phyloP scores from a whole-genome alignment of 2,797 vertebrate genomes.

The Peromyscus eremicus region DNA sequence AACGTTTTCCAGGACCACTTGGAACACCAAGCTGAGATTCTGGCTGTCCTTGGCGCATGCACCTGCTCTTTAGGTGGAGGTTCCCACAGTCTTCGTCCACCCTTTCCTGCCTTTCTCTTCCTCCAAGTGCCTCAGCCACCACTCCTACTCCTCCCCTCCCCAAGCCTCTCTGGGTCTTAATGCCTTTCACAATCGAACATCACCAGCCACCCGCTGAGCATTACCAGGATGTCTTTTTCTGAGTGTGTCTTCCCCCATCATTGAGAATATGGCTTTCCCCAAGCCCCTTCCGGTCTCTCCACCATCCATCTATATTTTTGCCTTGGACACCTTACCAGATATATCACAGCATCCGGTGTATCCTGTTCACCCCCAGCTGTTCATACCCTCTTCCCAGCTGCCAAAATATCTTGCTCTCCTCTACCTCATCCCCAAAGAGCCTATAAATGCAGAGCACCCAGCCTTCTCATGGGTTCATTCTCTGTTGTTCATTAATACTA shows the following conservation, averaged over 20 bases:
- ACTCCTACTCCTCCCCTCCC: background rate
- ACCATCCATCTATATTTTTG: background rate
- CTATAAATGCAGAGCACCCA: constrained; percentile 77
- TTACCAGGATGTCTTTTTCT: constrained; percentile 70
- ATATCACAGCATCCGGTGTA: background rate
- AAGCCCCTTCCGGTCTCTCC: background rate
- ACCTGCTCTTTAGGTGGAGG: background rate
- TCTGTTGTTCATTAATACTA: constrained; percentile 74
- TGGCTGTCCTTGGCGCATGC: background rate
- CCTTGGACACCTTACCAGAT: background rate
- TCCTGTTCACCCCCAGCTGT: background rate
- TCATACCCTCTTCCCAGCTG: constrained; percentile 60
- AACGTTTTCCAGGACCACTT: background rate
- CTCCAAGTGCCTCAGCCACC: constrained; percentile 80
- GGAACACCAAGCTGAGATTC: background rate
- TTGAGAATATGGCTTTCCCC: constrained; percentile 27
- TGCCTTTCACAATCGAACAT: constrained; percentile 53
- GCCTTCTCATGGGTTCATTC: constrained; percentile 73
- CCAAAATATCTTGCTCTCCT: constrained; percentile 75
- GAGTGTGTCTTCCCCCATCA: constrained; percentile 14
- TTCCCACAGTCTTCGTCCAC: background rate
- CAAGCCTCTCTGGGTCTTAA: constrained; percentile 34
- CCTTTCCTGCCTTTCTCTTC: constrained; percentile 67
- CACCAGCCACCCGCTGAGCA: constrained; percentile 78
- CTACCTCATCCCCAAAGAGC: constrained; percentile 84